Percentiles rank a stretch among this genome's conserved stretches.
Conservation (phyloP, 2,113 vertebrate genomes). For the Siniperca chuatsi region DNA sequence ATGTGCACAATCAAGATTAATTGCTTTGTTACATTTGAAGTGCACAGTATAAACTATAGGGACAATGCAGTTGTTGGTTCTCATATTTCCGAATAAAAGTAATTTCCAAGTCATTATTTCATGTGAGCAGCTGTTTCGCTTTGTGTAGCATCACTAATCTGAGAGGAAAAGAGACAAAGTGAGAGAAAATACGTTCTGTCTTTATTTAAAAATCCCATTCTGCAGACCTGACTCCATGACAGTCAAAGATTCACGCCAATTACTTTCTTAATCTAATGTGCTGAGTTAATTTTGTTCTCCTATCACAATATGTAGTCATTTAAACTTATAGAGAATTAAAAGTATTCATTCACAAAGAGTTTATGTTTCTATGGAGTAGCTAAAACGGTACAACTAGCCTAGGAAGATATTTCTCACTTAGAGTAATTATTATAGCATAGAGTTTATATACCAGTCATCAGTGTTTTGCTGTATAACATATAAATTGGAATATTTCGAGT, state of each 20-base stretch:
- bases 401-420: conserved; percentile 28
- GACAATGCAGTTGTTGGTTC: neutral
- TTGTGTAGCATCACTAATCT: conserved; percentile 24
- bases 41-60: neutral
- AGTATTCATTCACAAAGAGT: neutral
- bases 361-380: conserved; percentile 17
- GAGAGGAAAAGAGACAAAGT: conserved; percentile 22
- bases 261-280: conserved; percentile 40
- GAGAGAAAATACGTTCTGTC: conserved; percentile 1
- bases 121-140: conserved; percentile 22
- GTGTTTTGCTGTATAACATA: neutral
- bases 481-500: neutral
- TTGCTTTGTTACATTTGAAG: neutral
- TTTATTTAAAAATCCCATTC: conserved; percentile 41
- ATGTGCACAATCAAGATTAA: neutral
- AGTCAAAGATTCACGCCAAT: conserved; percentile 47
- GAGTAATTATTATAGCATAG: neutral
- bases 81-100: neutral
- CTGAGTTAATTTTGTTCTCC: conserved; percentile 40
- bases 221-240: conserved; percentile 28
- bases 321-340: conserved; percentile 37
- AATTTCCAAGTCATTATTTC: conserved; percentile 4
- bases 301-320: conserved; percentile 42
- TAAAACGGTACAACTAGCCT: conserved; percentile 5
- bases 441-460: conserved; percentile 2